A percentile compares a stretch with the other conserved stretches of the same genome.
phyloP scores from a whole-genome alignment of 2,113 vertebrate species.

The Myrmecophaga tridactyla region DNA sequence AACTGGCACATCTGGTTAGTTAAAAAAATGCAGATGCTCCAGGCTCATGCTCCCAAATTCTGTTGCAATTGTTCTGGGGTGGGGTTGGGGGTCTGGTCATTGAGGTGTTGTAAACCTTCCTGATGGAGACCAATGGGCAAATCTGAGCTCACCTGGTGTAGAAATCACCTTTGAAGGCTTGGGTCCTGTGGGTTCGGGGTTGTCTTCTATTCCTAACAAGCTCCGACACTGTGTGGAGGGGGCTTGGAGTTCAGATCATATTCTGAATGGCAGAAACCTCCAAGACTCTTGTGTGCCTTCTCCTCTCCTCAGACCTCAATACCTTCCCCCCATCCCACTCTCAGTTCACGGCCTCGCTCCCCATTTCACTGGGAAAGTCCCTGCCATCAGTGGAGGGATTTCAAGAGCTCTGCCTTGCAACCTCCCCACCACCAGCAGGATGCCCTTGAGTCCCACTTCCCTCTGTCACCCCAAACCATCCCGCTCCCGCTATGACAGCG shows the following conservation, averaged over 20 bases:
- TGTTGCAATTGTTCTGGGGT: neutral
- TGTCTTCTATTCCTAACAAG: neutral
- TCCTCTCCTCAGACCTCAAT: neutral
- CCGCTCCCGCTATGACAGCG: neutral
- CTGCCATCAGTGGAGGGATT: neutral
- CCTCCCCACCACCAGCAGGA: accelerated
- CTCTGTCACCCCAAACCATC: neutral
- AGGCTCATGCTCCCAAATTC: neutral
- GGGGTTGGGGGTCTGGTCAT: neutral
- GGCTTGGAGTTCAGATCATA: neutral
- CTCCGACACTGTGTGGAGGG: accelerated
- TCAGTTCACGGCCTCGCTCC: neutral
- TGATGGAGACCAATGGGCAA: neutral
- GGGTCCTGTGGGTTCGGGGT: too few species aligned
- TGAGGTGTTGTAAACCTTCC: neutral
- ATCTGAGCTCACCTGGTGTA: neutral
- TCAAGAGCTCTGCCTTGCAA: neutral
- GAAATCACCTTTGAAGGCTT: too few species aligned
- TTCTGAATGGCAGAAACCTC: too few species aligned
- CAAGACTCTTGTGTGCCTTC: neutral
- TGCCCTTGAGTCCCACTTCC: neutral
- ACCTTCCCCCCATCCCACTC: neutral
- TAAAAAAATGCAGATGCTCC: accelerated
- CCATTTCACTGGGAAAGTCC: neutral
- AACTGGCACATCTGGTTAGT: neutral